phyloP scores from a whole-genome alignment of 2,888 invertebrate genomes.

The Epinotia demarniana region DNA sequence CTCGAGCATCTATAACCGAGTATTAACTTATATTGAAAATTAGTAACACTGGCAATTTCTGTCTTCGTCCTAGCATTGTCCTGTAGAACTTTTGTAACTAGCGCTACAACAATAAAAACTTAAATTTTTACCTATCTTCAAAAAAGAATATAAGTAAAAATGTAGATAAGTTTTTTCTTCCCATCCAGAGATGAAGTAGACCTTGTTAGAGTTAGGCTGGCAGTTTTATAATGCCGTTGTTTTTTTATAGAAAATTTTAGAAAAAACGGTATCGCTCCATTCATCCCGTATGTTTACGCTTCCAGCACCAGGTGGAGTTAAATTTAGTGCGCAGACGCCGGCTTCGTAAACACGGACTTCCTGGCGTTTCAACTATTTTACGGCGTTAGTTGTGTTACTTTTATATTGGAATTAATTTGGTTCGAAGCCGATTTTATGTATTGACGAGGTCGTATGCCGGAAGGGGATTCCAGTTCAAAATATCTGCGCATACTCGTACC shows the following conservation, averaged over 20 bases:
- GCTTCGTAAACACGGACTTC: conserved; percentile 29
- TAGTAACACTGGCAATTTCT: not conserved
- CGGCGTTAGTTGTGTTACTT: conserved; percentile 26
- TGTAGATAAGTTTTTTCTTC: not conserved
- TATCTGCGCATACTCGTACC: not conserved
- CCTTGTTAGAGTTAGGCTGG: not conserved
- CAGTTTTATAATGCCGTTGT: not conserved
- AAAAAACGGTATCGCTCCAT: conserved; percentile 11
- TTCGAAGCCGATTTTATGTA: conserved; percentile 5
- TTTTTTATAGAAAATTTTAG: not conserved
- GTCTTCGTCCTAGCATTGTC: not conserved
- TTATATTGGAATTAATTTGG: conserved; percentile 20
- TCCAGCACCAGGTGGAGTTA: conserved; percentile 33
- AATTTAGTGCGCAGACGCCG: conserved; percentile 28
- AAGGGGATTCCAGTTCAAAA: not conserved
- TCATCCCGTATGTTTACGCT: conserved; percentile 29
- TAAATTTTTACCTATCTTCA: too few relatives aligned
- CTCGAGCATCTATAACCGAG: not conserved
- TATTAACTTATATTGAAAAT: not conserved
- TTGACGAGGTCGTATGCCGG: not conserved
- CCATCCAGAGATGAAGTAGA: not conserved
- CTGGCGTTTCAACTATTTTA: conserved; percentile 31
- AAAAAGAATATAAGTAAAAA: not conserved
- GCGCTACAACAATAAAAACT: not conserved
- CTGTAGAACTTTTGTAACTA: not conserved